Base-by-base conservation (phyloP, 2,113 vertebrate genomes). In the Seriola aureovittata region DNA sequence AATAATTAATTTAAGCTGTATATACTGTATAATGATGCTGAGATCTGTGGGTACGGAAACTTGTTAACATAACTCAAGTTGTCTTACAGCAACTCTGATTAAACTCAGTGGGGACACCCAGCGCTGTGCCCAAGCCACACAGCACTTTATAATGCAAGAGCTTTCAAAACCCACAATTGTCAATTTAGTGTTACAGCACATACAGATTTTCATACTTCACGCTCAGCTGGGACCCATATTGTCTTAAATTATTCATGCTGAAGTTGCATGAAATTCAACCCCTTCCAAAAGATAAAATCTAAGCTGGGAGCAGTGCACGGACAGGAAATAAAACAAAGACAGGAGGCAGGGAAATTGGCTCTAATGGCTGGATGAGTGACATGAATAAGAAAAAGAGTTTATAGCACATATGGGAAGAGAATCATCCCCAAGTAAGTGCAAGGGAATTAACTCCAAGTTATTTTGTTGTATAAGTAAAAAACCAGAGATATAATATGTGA, bases 211-310 rank as follows among this genome's bases (percentile, higher is more conserved):
- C 76, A 90, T 62, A 75, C 82, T 81, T 82, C 72, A 83, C 3
- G 32, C 71, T 88, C 85, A 86, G 57, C 46, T 74, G 81, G 55
- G 70, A 82, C 57, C 13, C 77, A 78, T 81, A 87, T 90, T 88
- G 69, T 84, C 55, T 85, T 92, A 79, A 87, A 93, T 93, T 91
- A 92, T 92, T 91, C 76, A 92, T 90, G 77, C 82, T 81, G 86
- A 90, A 90, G 76, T 91, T 79, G 85, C 84, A 88, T 86, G 82
- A 88, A 89, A 85, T 88, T 84, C 79, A 84, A 90, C 36, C 50
- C 64, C 63, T 59, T 81, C 76, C 73, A 84, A 85, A 86, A 85
- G 71, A 81, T 42, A 75, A 70, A 84, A 70, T 72, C 71, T 78
- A 81, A 86, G 76, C 75, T 74, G 81, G 66, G 74, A 75, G 69